Percentiles rank a stretch among this genome's conserved stretches.
phyloP scores from a whole-genome alignment of 2,888 invertebrate species.

The Coelinius sp. region DNA sequence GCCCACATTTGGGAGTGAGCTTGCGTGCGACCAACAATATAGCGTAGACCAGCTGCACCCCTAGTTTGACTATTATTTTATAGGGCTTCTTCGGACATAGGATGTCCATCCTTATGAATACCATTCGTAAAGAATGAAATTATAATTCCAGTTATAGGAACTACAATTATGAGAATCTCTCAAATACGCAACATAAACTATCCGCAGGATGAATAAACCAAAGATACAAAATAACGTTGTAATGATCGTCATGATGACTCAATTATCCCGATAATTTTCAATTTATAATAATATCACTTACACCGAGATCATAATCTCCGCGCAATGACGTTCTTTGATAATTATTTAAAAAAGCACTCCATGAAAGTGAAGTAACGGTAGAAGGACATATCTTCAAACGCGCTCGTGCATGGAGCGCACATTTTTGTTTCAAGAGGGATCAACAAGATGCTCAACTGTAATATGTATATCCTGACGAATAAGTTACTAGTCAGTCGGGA shows the following conservation, averaged over 20 bases:
- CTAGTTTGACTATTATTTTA: too few species aligned
- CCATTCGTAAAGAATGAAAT: too few species aligned
- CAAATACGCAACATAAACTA: neutral
- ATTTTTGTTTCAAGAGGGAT: conserved; percentile 1
- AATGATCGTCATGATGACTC: neutral
- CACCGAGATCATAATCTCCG: conserved; percentile 14
- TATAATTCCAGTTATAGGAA: too few species aligned
- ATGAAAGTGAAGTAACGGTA: neutral
- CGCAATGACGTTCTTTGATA: conserved; percentile 22
- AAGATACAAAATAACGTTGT: neutral
- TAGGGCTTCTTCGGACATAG: too few species aligned
- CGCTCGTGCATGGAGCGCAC: neutral
- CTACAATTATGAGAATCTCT: too few species aligned
- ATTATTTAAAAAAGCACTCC: neutral
- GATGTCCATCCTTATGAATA: too few species aligned
- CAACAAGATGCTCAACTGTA: neutral
- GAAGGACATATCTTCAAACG: neutral
- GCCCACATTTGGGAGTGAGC: too few species aligned
- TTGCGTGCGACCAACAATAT: too few species aligned
- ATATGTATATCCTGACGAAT: neutral
- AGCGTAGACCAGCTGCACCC: too few species aligned
- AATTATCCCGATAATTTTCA: conserved; percentile 1
- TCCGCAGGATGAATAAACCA: neutral
- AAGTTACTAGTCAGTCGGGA: neutral
- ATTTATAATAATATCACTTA: conserved; percentile 15